phyloP scores from a whole-genome alignment of 2,113 vertebrate genomes.

The Alectura lathami region DNA sequence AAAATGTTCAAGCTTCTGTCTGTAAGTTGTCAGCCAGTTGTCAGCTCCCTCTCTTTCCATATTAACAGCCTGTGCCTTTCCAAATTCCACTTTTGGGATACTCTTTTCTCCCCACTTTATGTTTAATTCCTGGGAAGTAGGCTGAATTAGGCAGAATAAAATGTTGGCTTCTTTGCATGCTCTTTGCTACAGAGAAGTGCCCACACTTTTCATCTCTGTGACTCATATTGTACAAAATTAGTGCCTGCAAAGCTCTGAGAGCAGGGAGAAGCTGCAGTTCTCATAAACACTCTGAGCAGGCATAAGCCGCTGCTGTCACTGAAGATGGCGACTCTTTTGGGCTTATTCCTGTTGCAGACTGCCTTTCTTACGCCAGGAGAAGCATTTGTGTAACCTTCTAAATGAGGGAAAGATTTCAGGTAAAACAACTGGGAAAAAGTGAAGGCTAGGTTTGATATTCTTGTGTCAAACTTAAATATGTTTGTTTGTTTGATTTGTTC shows the following conservation, averaged over 20 bases:
- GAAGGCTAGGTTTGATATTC: background rate
- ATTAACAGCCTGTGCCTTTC: slow-evolving; percentile 48
- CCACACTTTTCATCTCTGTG: slow-evolving; percentile 50
- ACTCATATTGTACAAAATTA: slow-evolving; percentile 47
- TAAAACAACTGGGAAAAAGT: background rate
- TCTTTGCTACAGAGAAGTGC: slow-evolving; percentile 46
- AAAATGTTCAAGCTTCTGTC: slow-evolving; percentile 11
- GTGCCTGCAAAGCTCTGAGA: background rate
- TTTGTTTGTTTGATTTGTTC: background rate
- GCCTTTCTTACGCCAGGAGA: background rate
- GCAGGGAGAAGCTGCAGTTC: slow-evolving; percentile 26
- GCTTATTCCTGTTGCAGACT: background rate
- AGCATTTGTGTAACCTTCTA: background rate
- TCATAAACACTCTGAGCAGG: slow-evolving; percentile 32
- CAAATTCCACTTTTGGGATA: slow-evolving; percentile 46
- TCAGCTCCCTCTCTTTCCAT: slow-evolving; percentile 39
- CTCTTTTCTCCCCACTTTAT: background rate
- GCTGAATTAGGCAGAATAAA: slow-evolving; percentile 13
- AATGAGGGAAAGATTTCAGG: background rate
- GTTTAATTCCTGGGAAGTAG: slow-evolving; percentile 22
- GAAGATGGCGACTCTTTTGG: slow-evolving; percentile 11
- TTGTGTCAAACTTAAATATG: background rate
- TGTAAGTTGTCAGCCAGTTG: slow-evolving; percentile 27
- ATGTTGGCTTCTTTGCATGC: background rate
- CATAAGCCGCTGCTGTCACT: background rate